Evolutionary conservation across 2,797 vertebrate genomes (phyloP).

Genomic region (Gymnopithys bicolor): DNA sequence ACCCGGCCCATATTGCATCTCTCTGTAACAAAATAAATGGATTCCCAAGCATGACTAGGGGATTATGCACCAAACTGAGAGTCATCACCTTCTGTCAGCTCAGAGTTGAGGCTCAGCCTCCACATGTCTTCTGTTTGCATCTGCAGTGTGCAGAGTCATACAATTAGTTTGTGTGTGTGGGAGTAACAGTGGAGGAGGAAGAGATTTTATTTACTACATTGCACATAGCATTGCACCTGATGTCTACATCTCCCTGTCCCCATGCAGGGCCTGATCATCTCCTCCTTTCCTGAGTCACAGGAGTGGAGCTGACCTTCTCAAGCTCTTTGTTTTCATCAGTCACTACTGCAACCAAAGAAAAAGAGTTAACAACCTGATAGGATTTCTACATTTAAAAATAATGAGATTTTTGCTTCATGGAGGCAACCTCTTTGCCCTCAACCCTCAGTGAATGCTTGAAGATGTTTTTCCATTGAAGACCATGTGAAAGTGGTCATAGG

Average conservation of each 20-base stretch:
- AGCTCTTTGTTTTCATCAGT: slow-evolving; percentile 26
- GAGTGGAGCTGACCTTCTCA: background rate
- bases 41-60: background rate
- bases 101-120: background rate
- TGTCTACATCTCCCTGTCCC: background rate
- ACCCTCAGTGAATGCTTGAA: background rate
- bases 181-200: background rate
- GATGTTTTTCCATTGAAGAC: background rate
- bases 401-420: accelerated
- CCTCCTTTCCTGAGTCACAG: slow-evolving; percentile 11
- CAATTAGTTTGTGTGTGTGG: background rate
- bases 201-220: background rate
- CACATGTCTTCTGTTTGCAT: background rate
- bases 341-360: background rate
- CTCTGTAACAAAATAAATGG: background rate
- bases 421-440: background rate
- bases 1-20: background rate
- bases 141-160: background rate
- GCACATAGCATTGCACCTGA: background rate
- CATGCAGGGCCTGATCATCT: background rate
- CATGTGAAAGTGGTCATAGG: accelerated
- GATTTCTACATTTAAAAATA: background rate
- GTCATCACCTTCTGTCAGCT: background rate
- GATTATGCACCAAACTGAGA: background rate
- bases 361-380: background rate